Evolutionary conservation across 2,113 vertebrate genomes (phyloP).

Genomic region (Phylloscopus whistleri): DNA sequence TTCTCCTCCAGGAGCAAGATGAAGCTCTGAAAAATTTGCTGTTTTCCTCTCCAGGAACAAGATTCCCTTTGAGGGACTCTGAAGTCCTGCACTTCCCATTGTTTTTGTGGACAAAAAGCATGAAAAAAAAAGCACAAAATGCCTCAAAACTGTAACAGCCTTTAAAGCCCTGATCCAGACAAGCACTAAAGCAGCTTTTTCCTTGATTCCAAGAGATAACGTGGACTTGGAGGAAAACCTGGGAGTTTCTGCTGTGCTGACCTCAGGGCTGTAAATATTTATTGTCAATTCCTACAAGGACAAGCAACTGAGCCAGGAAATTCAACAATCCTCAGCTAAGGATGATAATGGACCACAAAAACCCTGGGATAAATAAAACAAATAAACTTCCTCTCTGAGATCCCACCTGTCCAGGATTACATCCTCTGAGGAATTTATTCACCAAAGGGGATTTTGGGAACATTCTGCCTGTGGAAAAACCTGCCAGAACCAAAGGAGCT

Average conservation of each 20-base stretch:
- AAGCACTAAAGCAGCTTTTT: background rate
- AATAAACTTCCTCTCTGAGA: background rate
- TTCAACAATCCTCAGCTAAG: background rate
- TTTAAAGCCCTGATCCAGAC: background rate
- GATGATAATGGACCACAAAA: fast-evolving
- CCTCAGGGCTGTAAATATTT: background rate
- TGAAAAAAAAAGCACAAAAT: background rate
- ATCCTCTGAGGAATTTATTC: background rate
- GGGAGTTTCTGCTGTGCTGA: background rate
- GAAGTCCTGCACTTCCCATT: background rate
- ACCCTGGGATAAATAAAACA: background rate
- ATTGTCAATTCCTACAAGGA: background rate
- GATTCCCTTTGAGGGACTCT: background rate
- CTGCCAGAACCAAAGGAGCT: background rate
- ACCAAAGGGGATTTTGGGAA: background rate
- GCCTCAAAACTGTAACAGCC: background rate
- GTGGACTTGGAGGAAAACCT: background rate
- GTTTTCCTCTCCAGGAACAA: background rate
- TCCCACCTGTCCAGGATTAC: background rate
- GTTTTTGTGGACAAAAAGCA: background rate
- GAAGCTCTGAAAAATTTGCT: background rate
- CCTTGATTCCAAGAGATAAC: background rate
- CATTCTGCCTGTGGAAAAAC: background rate
- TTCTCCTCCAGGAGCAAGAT: background rate
- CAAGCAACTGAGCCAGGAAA: background rate